Evolutionary conservation across 53 echinoderm and acorn worm species (phyloP), one percentile per base, ranked within the genome.

Genomic region (Mesocentrotus franciscanus): DNA sequence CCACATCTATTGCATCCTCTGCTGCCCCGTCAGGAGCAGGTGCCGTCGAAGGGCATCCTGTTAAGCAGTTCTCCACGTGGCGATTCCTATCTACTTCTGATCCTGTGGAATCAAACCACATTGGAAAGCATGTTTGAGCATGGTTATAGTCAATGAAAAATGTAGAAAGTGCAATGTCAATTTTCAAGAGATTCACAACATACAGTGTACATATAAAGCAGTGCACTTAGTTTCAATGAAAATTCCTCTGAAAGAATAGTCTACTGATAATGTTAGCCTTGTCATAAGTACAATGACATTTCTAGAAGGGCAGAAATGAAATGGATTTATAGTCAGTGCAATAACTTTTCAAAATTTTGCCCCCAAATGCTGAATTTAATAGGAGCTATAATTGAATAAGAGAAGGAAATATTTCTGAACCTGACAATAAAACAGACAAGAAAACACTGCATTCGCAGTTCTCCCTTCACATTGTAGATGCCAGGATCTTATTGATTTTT

Each of bases 61-160:
- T 93, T 39, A 98, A 94, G 79, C 99, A 98, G 57, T 95, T 96
- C 56, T 97, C 99, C 71, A 97, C 98, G 95, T 98, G 99, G 16
- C 84, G 94, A 94, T 98, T 98, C 68, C 95, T 95, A 9, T 98
- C 96, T 60, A 97, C 97, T 24, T 96, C 95, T 0, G 99, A 95
- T 0, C 99, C 99, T 33, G 87, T 57, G 58, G 26, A n/a, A 81
- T 18, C 36, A 39, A 70, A 96, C 75, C 18, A 94, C 68, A 71
- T 97, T 97, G 59, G 17, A 27, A 8, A n/a, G 60, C 58, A 89
- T 16, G 17, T 32, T 79, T 79, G 7, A 79, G 36, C 17, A 18
- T 79, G 79, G 17, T 81, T 8, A 8, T 39, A 49, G 49, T 49
- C 49, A 3, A 39, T 39, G 39, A 3, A 49, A 49, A 5, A 49